Base-by-base conservation (phyloP, 2,888 invertebrate genomes). In the Agrypnus murinus region DNA sequence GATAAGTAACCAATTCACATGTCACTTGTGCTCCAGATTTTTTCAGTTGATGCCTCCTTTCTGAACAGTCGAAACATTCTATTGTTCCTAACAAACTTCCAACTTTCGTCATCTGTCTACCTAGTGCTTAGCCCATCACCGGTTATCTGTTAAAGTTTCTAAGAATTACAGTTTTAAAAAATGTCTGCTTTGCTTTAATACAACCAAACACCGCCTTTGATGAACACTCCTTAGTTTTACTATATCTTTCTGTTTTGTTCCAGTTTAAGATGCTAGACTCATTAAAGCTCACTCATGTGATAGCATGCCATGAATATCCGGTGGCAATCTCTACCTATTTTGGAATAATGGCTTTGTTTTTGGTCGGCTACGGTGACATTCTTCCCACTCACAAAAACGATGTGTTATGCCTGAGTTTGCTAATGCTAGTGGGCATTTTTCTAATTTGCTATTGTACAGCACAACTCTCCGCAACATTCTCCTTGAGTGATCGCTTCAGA, bases 351-450 rank as follows among this genome's bases (percentile, higher is more conserved):
- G 10, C 40, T 0, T 25, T 62, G 6, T 43, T 43, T 7, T 14
- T 60, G 5, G 53, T 62, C 0, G 67, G 67, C 10, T 62, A 38
- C 40, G 67, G 67, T 8, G 67, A 67, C 32, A 32, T 67, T 32
- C 1, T 43, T 1, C 50, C 67, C 6, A 62, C 12, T 14, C 17
- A 6, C 25, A 5, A 17, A 12, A n/a, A 19, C 12, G 67, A 67
- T n/a, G n/a, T 32, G 1, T 7, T 62, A 12, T 6, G 60, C 12
- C 19, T 60, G 12, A 14, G 50, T 12, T 2, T 38, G 6, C 14
- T 67, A 7, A 19, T 19, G 17, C 17, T 67, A 2, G 2, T 31
- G 31, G 67, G 67, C 4, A 14, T 50, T 6, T 38, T 67, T 8
- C 14, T 67, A n/a, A 7, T 62, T 12, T 60, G 67, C 34, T 67